Evolutionary conservation across 2,797 vertebrate genomes (phyloP).

Genomic region (Etheostoma nigrum): DNA sequence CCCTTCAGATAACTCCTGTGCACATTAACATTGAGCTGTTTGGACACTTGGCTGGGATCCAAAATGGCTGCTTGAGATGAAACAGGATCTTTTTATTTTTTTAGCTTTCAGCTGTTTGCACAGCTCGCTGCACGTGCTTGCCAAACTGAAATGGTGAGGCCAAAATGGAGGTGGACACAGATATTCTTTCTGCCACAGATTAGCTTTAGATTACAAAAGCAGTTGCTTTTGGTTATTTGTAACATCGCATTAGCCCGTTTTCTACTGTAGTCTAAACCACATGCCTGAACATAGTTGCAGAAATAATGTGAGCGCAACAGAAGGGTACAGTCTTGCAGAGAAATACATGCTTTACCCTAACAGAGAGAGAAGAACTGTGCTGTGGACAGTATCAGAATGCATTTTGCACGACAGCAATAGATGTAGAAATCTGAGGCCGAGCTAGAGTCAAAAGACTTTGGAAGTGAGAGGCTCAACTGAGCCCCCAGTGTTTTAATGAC

Average conservation of each 20-base stretch:
- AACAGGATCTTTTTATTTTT: constrained; percentile 29
- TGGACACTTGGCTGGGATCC: constrained; percentile 57
- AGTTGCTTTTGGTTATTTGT: background rate
- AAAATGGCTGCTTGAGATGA: constrained; percentile 38
- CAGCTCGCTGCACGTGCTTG: background rate
- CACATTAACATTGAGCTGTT: constrained; percentile 57
- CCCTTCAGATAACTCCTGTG: constrained; percentile 57
- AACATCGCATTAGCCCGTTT: background rate
- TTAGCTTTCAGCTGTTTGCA: constrained; percentile 42
- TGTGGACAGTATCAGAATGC: constrained; percentile 11
- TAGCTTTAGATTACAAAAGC: constrained; percentile 10
- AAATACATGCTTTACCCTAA: background rate
- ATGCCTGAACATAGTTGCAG: background rate
- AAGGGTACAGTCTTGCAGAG: constrained; percentile 8
- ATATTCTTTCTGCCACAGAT: constrained; percentile 3
- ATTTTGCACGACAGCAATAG: constrained; percentile 13
- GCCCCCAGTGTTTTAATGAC: constrained; percentile 59
- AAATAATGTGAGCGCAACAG: background rate
- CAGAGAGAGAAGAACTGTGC: background rate
- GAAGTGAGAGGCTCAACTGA: constrained; percentile 20
- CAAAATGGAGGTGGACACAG: background rate
- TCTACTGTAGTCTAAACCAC: background rate
- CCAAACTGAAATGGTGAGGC: constrained; percentile 28
- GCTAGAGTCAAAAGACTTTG: constrained; percentile 27
- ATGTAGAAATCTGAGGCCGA: constrained; percentile 19